phyloP scores from a whole-genome alignment of 2,113 vertebrate species.

The Elephas maximus region DNA sequence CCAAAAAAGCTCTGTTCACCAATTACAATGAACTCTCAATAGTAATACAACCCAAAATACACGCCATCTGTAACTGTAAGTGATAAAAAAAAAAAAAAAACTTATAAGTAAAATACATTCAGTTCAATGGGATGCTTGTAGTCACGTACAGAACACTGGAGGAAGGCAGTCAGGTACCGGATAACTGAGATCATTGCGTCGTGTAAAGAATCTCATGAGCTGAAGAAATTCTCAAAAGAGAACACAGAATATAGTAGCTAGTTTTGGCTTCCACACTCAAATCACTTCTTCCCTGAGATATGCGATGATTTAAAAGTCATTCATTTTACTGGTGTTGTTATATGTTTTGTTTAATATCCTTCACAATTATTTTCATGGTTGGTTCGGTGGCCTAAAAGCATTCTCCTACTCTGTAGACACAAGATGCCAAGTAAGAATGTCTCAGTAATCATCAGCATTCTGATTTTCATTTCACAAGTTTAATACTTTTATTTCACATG shows the following conservation, averaged over 20 bases:
- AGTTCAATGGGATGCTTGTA: slow-evolving; percentile 65
- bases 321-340: slow-evolving; percentile 7
- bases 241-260: background rate
- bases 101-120: slow-evolving; percentile 67
- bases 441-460: slow-evolving; percentile 1
- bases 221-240: slow-evolving; percentile 60
- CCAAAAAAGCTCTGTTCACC: background rate
- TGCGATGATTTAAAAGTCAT: slow-evolving; percentile 18
- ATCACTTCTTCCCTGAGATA: slow-evolving; percentile 27
- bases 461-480: slow-evolving; percentile 48
- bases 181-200: slow-evolving; percentile 12
- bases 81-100: slow-evolving; percentile 13
- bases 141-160: background rate
- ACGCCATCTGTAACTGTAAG: background rate
- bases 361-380: slow-evolving; percentile 17
- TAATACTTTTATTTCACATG: background rate
- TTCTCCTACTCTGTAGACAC: background rate
- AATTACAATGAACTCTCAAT: slow-evolving; percentile 8
- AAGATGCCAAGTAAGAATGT: slow-evolving; percentile 20
- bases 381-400: slow-evolving; percentile 16
- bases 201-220: slow-evolving; percentile 53
- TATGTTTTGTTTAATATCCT: background rate
- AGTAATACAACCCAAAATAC: slow-evolving; percentile 33
- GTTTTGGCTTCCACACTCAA: slow-evolving; percentile 35
- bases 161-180: background rate